Conservation (phyloP, 2,888 invertebrate genomes). For the Plemyria rubiginata region DNA sequence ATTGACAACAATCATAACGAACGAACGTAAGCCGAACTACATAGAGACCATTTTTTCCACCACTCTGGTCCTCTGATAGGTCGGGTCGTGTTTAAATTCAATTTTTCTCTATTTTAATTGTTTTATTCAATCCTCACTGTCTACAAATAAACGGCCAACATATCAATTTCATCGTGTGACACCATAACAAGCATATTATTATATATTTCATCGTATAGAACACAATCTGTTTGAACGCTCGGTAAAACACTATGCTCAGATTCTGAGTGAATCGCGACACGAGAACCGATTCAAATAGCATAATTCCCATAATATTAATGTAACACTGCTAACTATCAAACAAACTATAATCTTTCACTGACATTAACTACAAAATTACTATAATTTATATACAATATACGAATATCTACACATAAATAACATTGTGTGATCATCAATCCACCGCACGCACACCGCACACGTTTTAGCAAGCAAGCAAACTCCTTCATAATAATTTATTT, state of each 20-base stretch:
- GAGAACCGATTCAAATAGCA: slow-evolving; percentile 13
- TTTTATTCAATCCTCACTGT: background rate
- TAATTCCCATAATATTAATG: slow-evolving; percentile 39
- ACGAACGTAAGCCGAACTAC: background rate
- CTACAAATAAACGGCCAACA: slow-evolving; percentile 31
- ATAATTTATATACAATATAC: background rate
- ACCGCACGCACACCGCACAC: background rate
- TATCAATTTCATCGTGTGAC: slow-evolving; percentile 18
- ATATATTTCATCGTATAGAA: slow-evolving; percentile 7
- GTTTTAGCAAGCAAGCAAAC: background rate
- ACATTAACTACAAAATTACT: background rate
- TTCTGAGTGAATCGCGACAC: slow-evolving; percentile 6
- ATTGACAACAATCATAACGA: background rate
- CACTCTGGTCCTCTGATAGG: background rate
- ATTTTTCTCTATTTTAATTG: slow-evolving; percentile 24
- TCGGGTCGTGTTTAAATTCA: slow-evolving; percentile 37
- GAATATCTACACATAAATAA: background rate
- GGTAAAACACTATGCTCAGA: slow-evolving; percentile 19
- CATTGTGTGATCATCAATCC: background rate
- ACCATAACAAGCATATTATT: background rate
- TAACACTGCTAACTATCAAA: background rate
- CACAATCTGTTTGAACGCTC: slow-evolving; percentile 14
- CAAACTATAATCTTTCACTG: background rate
- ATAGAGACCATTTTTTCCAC: background rate
- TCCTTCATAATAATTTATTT: too few species aligned